Evolutionary conservation across 2,888 invertebrate species (phyloP), one percentile per base, ranked within the genome.

Genomic region (Volucella zonaria): DNA sequence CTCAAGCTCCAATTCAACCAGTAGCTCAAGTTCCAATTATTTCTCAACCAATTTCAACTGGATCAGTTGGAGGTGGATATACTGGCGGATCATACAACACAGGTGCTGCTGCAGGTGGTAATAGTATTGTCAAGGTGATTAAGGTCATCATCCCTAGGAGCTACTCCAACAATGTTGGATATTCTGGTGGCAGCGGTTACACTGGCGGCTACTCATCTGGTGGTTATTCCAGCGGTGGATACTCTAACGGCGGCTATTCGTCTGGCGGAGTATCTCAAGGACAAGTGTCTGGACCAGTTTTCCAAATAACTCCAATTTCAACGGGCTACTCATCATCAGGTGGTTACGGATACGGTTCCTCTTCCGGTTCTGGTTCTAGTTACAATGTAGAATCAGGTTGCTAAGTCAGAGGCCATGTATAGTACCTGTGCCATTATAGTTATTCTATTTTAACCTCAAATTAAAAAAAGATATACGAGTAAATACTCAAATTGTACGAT

Each of bases 141-240:
- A 83, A 80, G 38, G 70, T 83, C 6, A 74, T 81, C 45, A 75
- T 83, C 18, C 83, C 83, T 3, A 79, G 42, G 10, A 40, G 59
- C 10, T 61, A 68, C 31, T 49, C 67, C n/a, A 76, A 71, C n/a
- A 43, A 23, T 42, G 54, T 31, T 23, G 68, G 71, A 40, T 71
- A 71, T 47, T 54, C 71, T 23, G 59, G 54, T 47, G 73, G 38
- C 56, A 76, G 40, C 43, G 77, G 61, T 42, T 56, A 56, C 56
- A 38, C 49, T 14, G 59, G 71, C 23, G 71, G 64, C 11, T 78
- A 66, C 51, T 58, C 59, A 12, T 51, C 43, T 4, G 61, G 71
- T 71, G 51, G 42, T 1, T 54, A 54, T 67, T 1, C 38, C n/a
- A 15, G 52, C 4, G 42, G 68, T 10, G 80, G 61, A 14, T 62